Percentiles rank a stretch among this genome's conserved stretches.
These are phyloP conservation scores for Hemichromis elongatus DNA, from an alignment of 2,113 vertebrate species.

Conservation along the genomic window DNA sequence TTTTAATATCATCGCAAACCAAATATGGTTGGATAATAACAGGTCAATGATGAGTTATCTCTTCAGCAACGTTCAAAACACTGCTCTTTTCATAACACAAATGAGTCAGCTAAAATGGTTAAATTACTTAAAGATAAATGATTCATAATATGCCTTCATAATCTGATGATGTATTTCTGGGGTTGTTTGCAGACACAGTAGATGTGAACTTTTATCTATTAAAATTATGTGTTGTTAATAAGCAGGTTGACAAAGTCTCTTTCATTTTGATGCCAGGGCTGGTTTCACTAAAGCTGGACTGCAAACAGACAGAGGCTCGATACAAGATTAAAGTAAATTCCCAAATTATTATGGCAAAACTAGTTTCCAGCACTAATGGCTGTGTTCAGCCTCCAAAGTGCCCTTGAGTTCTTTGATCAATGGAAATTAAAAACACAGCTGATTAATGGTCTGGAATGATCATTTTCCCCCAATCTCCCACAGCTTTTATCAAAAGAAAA, in stretches of 20 bases:
- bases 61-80: neutral
- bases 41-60: neutral
- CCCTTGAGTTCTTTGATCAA: neutral
- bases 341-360: neutral
- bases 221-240: conserved; percentile 14
- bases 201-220: neutral
- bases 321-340: neutral
- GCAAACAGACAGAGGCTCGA: neutral
- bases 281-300: neutral
- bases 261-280: neutral
- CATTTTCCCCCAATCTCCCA: neutral
- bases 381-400: neutral
- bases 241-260: neutral
- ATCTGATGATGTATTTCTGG: neutral
- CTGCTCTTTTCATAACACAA: neutral
- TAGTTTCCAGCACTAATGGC: neutral
- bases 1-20: neutral
- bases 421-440: neutral
- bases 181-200: neutral
- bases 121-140: neutral
- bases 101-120: neutral
- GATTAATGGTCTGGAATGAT: neutral
- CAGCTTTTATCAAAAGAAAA: neutral
- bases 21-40: neutral
- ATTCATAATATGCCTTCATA: neutral